Base-by-base conservation (phyloP, 2,888 invertebrate species). In the Epiperipatus broadwayi region DNA sequence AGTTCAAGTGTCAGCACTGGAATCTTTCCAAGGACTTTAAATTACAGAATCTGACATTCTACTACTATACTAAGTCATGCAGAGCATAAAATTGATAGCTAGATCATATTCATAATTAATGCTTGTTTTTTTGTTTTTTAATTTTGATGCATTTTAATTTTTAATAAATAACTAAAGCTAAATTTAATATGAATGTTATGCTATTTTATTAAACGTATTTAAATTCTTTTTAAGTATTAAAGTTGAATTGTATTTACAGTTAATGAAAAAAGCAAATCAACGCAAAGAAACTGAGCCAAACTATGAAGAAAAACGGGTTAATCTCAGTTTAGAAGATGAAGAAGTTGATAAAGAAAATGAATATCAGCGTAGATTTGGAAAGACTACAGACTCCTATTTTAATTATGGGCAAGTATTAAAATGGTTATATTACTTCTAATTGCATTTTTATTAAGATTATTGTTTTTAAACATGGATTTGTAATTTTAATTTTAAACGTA, bases 221-320 rank as follows among this genome's bases (percentile, higher is more conserved):
- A 8, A n/a, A 25, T 7, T 25, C 7, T 7, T 25, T 7, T n/a
- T n/a, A 49, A 31, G 25, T 42, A 40, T 22, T 16, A 10, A 15
- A 7, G 34, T 20, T 33, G 7, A 10, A 18, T 33, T 33, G 7
- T 33, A 19, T 3, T 7, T 28, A 12, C 12, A 21, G 67, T 74
- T 78, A 72, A 68, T 80, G 61, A 72, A 84, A 42, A 83, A 84
- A 63, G 85, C 89, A 1, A 78, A 77, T 50, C 83, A 85, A 56
- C 72, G 89, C 28, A 87, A 87, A 56, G 87, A 89, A 59, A 84
- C 79, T 50, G 89, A 91, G 55, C 78, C 81, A 65, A 85, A 89
- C 60, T 87, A 87, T 55, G 85, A 89, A 55, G 87, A 91, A 58
- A 89, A 89, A 61, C 81, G 87, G 57, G 74, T 89, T 65, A 87